These are phyloP conservation scores for Lepidurus apus DNA, from an alignment of 1,140 invertebrate genomes.

Conservation along the genomic window DNA sequence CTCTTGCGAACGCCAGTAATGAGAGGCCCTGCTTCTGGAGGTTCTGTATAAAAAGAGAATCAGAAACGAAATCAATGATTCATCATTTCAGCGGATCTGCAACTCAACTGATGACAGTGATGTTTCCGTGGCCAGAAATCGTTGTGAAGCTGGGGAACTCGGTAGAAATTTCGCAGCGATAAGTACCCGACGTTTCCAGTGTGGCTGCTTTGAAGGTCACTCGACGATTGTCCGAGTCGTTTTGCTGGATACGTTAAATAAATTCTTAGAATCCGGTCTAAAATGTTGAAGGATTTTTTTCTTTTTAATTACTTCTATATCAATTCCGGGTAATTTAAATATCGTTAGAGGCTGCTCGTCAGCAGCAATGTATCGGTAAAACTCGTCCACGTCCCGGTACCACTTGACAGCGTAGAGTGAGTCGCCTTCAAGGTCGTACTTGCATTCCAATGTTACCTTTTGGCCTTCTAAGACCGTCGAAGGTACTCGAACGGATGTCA, in stretches of 20 bases:
- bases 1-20: slow-evolving; percentile 26
- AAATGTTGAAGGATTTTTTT: neutral
- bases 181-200: slow-evolving; percentile 26
- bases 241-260: slow-evolving; percentile 16
- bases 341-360: slow-evolving; percentile 34
- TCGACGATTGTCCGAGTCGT: slow-evolving; percentile 25
- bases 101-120: slow-evolving; percentile 31
- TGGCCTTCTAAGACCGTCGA: slow-evolving; percentile 35
- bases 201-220: slow-evolving; percentile 29
- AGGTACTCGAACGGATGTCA: slow-evolving; percentile 33
- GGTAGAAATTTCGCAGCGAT: slow-evolving; percentile 31
- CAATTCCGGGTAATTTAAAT: slow-evolving; percentile 37
- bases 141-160: slow-evolving; percentile 30
- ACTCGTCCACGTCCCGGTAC: slow-evolving; percentile 41
- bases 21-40: slow-evolving; percentile 28
- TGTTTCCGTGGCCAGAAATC: slow-evolving; percentile 25
- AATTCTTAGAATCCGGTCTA: neutral
- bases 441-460: slow-evolving; percentile 37
- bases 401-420: slow-evolving; percentile 44
- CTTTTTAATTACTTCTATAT: slow-evolving; percentile 39
- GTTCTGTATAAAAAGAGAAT: slow-evolving; percentile 9
- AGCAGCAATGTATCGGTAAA: slow-evolving; percentile 39
- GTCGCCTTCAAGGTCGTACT: slow-evolving; percentile 36
- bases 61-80: neutral
- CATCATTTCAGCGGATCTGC: neutral